These are phyloP conservation scores for Lethenteron reissneri DNA, from an alignment of 2,113 vertebrate genomes.

Conservation along the genomic window DNA sequence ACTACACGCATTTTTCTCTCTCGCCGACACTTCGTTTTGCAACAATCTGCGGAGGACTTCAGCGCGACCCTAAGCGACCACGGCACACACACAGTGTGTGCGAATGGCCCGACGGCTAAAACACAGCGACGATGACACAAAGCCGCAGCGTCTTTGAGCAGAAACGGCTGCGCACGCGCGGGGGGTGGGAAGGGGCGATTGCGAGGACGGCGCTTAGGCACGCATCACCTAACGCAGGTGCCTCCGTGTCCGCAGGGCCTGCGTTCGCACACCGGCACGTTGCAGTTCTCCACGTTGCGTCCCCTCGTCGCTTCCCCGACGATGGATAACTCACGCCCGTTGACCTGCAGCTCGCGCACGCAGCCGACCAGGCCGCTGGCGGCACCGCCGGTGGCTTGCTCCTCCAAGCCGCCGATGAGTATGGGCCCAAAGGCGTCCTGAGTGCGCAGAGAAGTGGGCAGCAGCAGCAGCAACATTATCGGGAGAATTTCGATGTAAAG, in stretches of 20 bases:
- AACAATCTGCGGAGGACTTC: too few relatives aligned
- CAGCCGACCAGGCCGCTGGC: constrained; percentile 33
- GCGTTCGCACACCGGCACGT: constrained; percentile 28
- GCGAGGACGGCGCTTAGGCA: too few relatives aligned
- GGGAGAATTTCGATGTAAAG: too few relatives aligned
- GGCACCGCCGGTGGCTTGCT: constrained; percentile 16
- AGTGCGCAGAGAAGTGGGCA: background rate
- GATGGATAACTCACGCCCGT: constrained; percentile 33
- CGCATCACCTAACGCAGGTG: constrained; percentile 37
- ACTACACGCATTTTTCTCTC: too few relatives aligned
- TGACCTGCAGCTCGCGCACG: constrained; percentile 40
- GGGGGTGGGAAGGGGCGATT: background rate
- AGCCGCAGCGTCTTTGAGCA: background rate
- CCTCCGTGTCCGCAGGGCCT: constrained; percentile 41
- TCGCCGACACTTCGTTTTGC: too few relatives aligned
- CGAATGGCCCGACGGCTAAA: too few relatives aligned
- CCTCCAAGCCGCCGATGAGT: constrained; percentile 37
- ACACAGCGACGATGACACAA: too few relatives aligned
- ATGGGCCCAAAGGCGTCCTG: constrained; percentile 36
- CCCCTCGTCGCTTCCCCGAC: constrained; percentile 29
- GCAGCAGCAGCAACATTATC: too few relatives aligned
- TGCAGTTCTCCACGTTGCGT: constrained; percentile 42
- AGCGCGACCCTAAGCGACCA: too few relatives aligned
- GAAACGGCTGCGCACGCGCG: background rate
- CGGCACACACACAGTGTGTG: too few relatives aligned